Percentiles rank a stretch among this genome's conserved stretches.
Evolutionary conservation across 1,140 invertebrate species (phyloP).

Genomic region (Oryzaephilus surinamensis): DNA sequence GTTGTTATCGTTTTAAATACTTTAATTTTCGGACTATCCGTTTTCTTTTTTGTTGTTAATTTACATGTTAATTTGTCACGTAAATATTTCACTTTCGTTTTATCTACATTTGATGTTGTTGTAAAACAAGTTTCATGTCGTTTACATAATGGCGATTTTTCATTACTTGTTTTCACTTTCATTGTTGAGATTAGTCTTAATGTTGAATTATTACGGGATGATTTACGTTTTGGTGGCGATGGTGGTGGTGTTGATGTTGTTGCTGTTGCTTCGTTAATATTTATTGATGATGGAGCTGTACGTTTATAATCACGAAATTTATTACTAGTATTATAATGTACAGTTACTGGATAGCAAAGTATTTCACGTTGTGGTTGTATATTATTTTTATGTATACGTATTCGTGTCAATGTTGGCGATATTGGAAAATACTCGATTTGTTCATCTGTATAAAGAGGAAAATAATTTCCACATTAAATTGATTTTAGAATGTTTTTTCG

Average conservation of each 20-base stretch:
- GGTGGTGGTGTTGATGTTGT: conserved; percentile 42
- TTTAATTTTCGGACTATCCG: conserved; percentile 23
- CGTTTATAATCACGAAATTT: conserved; percentile 42
- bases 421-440: conserved; percentile 73
- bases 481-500: background rate
- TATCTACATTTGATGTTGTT: conserved; percentile 26
- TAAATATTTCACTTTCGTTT: conserved; percentile 45
- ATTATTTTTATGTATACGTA: conserved; percentile 58
- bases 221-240: conserved; percentile 58
- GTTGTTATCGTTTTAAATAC: conserved; percentile 36
- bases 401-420: conserved; percentile 65
- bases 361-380: conserved; percentile 38
- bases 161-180: conserved; percentile 25
- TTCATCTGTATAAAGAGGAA: conserved; percentile 54
- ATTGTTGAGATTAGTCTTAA: conserved; percentile 51
- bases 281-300: conserved; percentile 41
- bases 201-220: conserved; percentile 61
- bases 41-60: conserved; percentile 36
- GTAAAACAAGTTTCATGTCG: conserved; percentile 51
- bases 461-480: conserved; percentile 1
- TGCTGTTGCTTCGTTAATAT: conserved; percentile 35
- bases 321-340: conserved; percentile 30
- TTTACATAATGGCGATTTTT: conserved; percentile 21
- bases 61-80: conserved; percentile 48
- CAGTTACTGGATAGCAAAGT: conserved; percentile 48